Evolutionary conservation across 2,797 vertebrate species (phyloP).

Genomic region (Mallotus villosus): DNA sequence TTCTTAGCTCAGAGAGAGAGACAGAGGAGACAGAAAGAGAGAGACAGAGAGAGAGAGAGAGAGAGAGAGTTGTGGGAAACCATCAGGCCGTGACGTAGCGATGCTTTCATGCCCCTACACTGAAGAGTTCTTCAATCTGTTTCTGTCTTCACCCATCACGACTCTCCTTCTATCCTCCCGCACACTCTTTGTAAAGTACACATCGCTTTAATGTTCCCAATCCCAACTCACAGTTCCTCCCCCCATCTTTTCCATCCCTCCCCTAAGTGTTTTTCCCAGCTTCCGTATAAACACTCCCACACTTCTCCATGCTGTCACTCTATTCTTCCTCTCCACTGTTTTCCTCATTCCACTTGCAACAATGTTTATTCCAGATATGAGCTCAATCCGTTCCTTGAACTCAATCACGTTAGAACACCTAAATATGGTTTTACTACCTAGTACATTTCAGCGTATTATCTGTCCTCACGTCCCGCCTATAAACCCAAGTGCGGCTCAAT

Average conservation of each 20-base stretch:
- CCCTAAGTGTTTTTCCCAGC: background rate
- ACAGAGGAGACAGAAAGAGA: slow-evolving; percentile 36
- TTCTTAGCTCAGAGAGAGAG: slow-evolving; percentile 21
- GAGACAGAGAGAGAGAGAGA: slow-evolving; percentile 28
- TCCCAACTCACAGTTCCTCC: background rate
- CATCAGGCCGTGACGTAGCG: slow-evolving; percentile 29
- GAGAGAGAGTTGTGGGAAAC: slow-evolving; percentile 40
- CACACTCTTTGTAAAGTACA: slow-evolving; percentile 6
- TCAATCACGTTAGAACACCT: background rate
- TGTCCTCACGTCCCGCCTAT: slow-evolving; percentile 15
- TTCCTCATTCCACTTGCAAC: background rate
- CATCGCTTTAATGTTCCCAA: background rate
- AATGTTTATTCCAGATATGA: background rate
- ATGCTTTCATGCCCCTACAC: slow-evolving; percentile 32
- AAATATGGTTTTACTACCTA: slow-evolving; percentile 14
- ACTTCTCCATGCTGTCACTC: background rate
- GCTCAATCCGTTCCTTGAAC: background rate
- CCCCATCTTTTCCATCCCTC: background rate
- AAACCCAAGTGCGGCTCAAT: slow-evolving; percentile 27
- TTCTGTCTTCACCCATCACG: slow-evolving; percentile 22
- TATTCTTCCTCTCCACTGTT: background rate
- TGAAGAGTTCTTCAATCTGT: slow-evolving; percentile 39
- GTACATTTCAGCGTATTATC: slow-evolving; percentile 22
- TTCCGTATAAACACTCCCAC: background rate
- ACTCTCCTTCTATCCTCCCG: slow-evolving; percentile 14